Conservation (phyloP, 2,888 invertebrate species). For the Rhodophaea formosa region DNA sequence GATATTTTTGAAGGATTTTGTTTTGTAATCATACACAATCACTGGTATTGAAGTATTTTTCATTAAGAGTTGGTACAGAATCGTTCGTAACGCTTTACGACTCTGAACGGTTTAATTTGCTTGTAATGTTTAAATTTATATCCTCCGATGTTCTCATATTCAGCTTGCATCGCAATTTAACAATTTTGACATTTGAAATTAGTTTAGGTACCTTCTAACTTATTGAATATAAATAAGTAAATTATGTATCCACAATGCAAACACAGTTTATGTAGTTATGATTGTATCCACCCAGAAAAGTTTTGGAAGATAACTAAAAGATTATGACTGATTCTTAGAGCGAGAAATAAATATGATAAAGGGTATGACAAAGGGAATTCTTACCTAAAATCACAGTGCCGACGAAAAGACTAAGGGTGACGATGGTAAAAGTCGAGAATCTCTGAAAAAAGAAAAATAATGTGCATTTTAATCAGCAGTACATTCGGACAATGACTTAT, state of each 20-base stretch:
- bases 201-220: too few relatives aligned
- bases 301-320: too few relatives aligned
- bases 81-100: background rate
- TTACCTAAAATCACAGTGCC: conserved; percentile 96
- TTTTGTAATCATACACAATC: background rate
- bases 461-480: background rate
- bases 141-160: background rate
- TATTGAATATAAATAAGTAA: too few relatives aligned
- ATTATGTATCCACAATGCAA: too few relatives aligned
- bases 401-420: conserved; percentile 94
- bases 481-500: background rate
- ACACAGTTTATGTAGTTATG: too few relatives aligned
- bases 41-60: background rate
- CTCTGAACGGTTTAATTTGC: background rate
- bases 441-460: conserved; percentile 83
- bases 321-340: too few relatives aligned
- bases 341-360: too few relatives aligned
- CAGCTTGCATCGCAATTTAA: too few relatives aligned
- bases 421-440: conserved; percentile 94
- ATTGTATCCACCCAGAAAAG: too few relatives aligned
- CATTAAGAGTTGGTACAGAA: background rate
- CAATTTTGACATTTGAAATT: background rate
- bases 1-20: background rate
- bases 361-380: conserved; percentile 38
- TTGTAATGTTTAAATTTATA: background rate